phyloP scores from a whole-genome alignment of 2,113 vertebrate genomes.

The Oncorhynchus keta region DNA sequence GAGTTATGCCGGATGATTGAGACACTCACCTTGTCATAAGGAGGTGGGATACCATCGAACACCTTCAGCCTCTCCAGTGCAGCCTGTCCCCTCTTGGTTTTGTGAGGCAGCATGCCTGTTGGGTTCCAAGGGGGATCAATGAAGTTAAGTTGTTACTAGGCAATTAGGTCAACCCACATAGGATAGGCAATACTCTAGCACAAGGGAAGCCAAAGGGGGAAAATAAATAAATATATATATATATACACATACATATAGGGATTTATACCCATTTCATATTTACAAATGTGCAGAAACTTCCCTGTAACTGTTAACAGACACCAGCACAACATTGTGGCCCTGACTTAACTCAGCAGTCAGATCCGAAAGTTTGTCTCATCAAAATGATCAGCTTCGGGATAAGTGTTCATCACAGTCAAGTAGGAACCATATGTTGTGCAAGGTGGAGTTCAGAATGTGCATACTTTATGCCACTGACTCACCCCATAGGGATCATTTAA shows the following conservation, averaged over 20 bases:
- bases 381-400: conserved; percentile 72
- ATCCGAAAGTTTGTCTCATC: conserved; percentile 70
- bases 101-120: conserved; percentile 90
- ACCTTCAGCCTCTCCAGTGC: conserved; percentile 90
- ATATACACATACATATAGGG: too few relatives aligned
- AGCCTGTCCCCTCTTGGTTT: conserved; percentile 91
- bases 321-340: conserved; percentile 8
- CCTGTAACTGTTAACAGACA: too few relatives aligned
- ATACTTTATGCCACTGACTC: too few relatives aligned
- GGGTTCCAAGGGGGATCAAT: background rate
- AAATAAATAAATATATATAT: too few relatives aligned
- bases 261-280: too few relatives aligned
- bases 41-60: conserved; percentile 88
- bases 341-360: conserved; percentile 76
- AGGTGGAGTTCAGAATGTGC: background rate
- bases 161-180: background rate
- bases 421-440: background rate
- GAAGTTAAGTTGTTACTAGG: background rate
- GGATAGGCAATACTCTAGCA: background rate
- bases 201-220: too few relatives aligned
- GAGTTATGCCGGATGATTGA: background rate
- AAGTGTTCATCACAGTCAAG: conserved; percentile 70
- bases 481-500: too few relatives aligned
- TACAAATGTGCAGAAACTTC: background rate
- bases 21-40: conserved; percentile 85